phyloP scores from a whole-genome alignment of 2,888 invertebrate species.

The Protophormia terraenovae region DNA sequence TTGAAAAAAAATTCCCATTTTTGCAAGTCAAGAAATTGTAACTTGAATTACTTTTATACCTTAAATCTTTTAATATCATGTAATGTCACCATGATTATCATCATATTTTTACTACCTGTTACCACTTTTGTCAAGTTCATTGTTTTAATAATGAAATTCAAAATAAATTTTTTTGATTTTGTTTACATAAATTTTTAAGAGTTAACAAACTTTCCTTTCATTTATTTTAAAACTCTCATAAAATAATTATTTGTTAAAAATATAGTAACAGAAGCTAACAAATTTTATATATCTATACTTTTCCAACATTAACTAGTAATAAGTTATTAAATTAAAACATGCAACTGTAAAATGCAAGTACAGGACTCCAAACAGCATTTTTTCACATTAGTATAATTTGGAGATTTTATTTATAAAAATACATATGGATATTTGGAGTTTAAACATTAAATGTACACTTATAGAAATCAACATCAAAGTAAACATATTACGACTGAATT shows the following conservation, averaged over 20 bases:
- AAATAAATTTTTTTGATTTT: neutral
- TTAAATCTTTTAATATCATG: neutral
- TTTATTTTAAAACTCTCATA: constrained; percentile 27
- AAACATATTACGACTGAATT: too few species aligned
- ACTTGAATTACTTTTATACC: too few species aligned
- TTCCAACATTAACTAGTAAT: constrained; percentile 9
- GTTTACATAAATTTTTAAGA: neutral
- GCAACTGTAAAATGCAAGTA: neutral
- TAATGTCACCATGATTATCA: constrained; percentile 19
- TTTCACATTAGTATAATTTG: too few species aligned
- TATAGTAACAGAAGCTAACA: neutral
- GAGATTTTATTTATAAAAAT: too few species aligned
- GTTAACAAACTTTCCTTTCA: neutral
- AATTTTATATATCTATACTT: too few species aligned
- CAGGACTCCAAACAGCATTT: too few species aligned
- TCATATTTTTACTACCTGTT: neutral
- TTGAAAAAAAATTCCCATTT: too few species aligned
- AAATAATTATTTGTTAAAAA: constrained; percentile 35
- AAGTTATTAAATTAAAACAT: neutral
- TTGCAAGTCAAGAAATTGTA: too few species aligned
- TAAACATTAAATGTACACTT: too few species aligned
- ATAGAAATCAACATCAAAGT: too few species aligned
- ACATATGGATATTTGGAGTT: too few species aligned
- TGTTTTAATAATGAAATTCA: constrained; percentile 50
- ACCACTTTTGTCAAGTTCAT: constrained; percentile 39